Conservation (phyloP, 2,113 vertebrate species). For the Apus apus region DNA sequence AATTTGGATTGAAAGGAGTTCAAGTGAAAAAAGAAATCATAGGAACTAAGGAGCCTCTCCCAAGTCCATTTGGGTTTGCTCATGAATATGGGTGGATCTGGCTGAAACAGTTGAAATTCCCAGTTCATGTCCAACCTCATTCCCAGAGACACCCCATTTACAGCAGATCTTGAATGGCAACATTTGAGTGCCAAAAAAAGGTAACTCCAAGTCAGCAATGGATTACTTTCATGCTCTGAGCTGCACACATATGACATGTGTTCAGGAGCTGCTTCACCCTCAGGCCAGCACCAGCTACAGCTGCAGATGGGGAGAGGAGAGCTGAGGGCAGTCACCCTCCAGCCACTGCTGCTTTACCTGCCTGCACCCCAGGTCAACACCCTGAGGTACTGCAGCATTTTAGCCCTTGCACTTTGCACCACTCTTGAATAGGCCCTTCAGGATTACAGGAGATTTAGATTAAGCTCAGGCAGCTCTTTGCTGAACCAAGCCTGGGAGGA, state of each 20-base stretch:
- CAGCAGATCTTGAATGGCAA: neutral
- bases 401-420: neutral
- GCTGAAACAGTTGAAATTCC: neutral
- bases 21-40: neutral
- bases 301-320: neutral
- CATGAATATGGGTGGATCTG: neutral
- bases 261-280: neutral
- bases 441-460: neutral
- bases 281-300: neutral
- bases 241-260: neutral
- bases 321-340: neutral
- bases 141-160: neutral
- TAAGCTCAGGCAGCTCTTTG: neutral
- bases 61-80: neutral
- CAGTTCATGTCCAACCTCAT: neutral
- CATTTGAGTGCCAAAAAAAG: neutral
- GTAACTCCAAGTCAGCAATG: neutral
- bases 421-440: neutral
- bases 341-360: neutral
- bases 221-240: neutral
- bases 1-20: neutral
- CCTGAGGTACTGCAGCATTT: accelerated
- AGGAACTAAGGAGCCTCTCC: neutral
- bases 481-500: neutral
- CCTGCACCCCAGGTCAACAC: accelerated